phyloP scores from a whole-genome alignment of 2,113 vertebrate species.

The Spermophilus dauricus region DNA sequence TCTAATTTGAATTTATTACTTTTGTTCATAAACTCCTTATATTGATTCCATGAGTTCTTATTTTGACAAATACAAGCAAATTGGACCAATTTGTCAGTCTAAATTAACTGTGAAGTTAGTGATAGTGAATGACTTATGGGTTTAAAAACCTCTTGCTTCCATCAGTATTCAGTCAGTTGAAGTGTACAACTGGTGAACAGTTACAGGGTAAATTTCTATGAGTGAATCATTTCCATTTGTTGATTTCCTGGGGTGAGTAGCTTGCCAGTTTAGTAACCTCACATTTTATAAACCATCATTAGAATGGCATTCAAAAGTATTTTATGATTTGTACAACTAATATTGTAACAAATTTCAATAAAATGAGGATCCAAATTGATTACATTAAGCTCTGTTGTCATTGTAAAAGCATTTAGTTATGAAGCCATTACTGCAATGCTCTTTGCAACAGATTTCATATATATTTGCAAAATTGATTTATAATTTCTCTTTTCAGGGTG shows the following conservation, averaged over 20 bases:
- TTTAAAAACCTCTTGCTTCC: not conserved
- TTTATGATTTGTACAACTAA: constrained; percentile 70
- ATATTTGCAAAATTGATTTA: constrained; percentile 45
- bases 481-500: constrained; percentile 37
- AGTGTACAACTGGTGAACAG: not conserved
- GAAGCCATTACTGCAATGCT: constrained; percentile 34
- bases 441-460: constrained; percentile 59
- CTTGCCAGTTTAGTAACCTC: not conserved
- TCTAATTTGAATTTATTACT: constrained; percentile 38
- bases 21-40: not conserved
- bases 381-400: constrained; percentile 41
- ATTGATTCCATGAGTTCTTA: not conserved
- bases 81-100: not conserved
- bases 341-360: constrained; percentile 55
- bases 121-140: not conserved
- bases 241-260: constrained; percentile 28
- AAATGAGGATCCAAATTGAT: constrained; percentile 59
- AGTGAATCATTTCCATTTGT: constrained; percentile 46
- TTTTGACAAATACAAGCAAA: constrained; percentile 37
- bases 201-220: not conserved
- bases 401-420: constrained; percentile 59
- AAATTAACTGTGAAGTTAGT: not conserved
- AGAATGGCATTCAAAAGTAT: not conserved
- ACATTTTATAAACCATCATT: constrained; percentile 50
- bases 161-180: not conserved